phyloP scores from a whole-genome alignment of 37 sponge, comb jelly and placozoan genomes.

The Spongia lamella region DNA sequence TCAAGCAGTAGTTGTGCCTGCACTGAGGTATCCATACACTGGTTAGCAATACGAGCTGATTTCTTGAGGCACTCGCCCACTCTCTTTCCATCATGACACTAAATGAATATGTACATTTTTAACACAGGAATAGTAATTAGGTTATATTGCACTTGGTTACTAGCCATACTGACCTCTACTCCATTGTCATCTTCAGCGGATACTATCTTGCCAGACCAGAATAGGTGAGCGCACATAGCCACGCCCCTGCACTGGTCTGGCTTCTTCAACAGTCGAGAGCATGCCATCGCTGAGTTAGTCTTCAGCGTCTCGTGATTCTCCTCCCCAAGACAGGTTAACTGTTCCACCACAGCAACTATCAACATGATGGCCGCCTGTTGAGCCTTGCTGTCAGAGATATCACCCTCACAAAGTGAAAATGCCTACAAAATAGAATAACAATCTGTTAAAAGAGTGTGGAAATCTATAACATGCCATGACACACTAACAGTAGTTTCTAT shows the following conservation, averaged over 20 bases:
- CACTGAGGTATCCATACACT: slow-evolving; percentile 95
- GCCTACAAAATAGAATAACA: slow-evolving; percentile 56
- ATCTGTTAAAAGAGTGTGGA: background rate
- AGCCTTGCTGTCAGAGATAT: slow-evolving; percentile 89
- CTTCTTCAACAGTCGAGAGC: slow-evolving; percentile 94
- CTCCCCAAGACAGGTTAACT: slow-evolving; percentile 85
- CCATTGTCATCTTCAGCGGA: slow-evolving; percentile 20
- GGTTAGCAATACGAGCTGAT: slow-evolving; percentile 85
- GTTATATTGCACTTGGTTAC: too few relatives aligned
- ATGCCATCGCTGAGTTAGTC: slow-evolving; percentile 86
- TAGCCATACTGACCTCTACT: slow-evolving; percentile 19
- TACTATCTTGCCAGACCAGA: slow-evolving; percentile 84
- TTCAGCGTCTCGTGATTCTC: slow-evolving; percentile 96
- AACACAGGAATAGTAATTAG: too few relatives aligned
- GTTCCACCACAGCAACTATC: slow-evolving; percentile 91
- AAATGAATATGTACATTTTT: slow-evolving; percentile 1
- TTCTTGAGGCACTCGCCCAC: slow-evolving; percentile 97
- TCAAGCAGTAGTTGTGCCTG: slow-evolving; percentile 93
- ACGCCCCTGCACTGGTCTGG: slow-evolving; percentile 97
- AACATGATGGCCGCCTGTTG: slow-evolving; percentile 86
- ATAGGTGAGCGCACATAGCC: slow-evolving; percentile 88
- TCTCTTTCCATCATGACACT: slow-evolving; percentile 80
- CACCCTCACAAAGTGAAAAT: slow-evolving; percentile 93
- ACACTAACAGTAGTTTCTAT: background rate
- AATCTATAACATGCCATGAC: background rate